Base-by-base conservation (phyloP, 2,888 invertebrate species). In the Cactoblastis cactorum region DNA sequence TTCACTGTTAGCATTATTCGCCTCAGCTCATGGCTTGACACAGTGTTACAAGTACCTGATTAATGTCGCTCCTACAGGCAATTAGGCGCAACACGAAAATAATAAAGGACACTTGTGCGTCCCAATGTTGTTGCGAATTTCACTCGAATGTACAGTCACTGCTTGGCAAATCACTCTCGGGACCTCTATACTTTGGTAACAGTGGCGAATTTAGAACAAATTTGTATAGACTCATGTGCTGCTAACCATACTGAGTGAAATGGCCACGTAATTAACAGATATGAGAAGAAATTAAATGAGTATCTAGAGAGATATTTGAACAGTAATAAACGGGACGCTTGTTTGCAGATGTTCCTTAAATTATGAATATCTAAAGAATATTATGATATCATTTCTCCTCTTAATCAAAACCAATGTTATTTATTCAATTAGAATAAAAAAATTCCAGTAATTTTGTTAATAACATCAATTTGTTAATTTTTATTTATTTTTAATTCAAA, bases 11-110 rank as follows among this genome's bases (percentile, higher is more conserved):
- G n/a, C n/a, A n/a, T 4, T 11, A n/a, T 4, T n/a, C 47, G 47
- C 47, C 12, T 37, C 37, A 22, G 19, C 37, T 37, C 14, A 1
- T 28, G 28, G 1, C 17, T 48, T 5, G 19, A 9, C 1, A 3
- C 49, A 50, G 41, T 18, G n/a, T 18, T 9, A 45, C 8, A 43
- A 24, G 49, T 56, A 54, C 51, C 67, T 77, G 75, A 77, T 74
- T 69, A 75, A 77, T 75, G 69, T 64, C 61, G 57, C 57, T 56
- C 69, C 68, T 67, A 65, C 66, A 62, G 65, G 67, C 75, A 77
- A 77, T 78, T 77, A 77, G 68, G 67, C 59, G 67, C 66, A 66
- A 72, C 73, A 71, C 61, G 70, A 72, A 76, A 74, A 75, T 77
- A 76, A 76, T 74, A 75, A 75, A 74, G 71, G 74, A 69, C 74